Conservation (phyloP, 2,797 vertebrate species). For the Heliangelus exortis region DNA sequence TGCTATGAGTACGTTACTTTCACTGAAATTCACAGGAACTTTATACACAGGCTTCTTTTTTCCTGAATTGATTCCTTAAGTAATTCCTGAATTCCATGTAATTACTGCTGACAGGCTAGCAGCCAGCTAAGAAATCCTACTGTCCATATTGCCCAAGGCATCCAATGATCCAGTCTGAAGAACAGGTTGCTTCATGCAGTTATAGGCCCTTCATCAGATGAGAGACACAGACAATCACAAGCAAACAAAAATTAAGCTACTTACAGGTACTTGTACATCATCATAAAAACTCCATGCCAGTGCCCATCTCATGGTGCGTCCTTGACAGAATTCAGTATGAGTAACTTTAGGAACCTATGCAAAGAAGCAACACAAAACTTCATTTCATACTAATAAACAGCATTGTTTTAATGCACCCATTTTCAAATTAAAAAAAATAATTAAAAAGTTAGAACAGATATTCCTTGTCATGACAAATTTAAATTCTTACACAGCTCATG, state of each 20-base stretch:
- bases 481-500: neutral
- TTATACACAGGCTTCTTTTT: neutral
- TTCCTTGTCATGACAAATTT: neutral
- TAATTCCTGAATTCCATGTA: neutral
- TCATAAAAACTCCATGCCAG: conserved; percentile 99
- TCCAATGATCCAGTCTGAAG: neutral
- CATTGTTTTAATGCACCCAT: neutral
- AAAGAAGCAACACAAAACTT: neutral
- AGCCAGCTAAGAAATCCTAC: neutral
- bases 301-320: conserved; percentile 98
- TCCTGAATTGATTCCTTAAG: neutral
- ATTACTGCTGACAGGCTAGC: neutral
- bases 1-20: neutral
- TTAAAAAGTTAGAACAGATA: neutral
- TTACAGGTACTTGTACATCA: conserved; percentile 94
- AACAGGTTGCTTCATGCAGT: neutral
- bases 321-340: conserved; percentile 97
- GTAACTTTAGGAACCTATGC: conserved; percentile 93
- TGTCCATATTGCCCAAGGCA: neutral
- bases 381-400: neutral
- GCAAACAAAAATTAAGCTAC: conserved; percentile 50
- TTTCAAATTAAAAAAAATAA: neutral
- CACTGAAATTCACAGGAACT: neutral
- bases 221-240: neutral
- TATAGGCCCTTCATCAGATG: neutral